A percentile compares a stretch with the other conserved stretches of the same genome.
Evolutionary conservation across 2,113 vertebrate genomes (phyloP).

Genomic region (Tonatia bakeri): DNA sequence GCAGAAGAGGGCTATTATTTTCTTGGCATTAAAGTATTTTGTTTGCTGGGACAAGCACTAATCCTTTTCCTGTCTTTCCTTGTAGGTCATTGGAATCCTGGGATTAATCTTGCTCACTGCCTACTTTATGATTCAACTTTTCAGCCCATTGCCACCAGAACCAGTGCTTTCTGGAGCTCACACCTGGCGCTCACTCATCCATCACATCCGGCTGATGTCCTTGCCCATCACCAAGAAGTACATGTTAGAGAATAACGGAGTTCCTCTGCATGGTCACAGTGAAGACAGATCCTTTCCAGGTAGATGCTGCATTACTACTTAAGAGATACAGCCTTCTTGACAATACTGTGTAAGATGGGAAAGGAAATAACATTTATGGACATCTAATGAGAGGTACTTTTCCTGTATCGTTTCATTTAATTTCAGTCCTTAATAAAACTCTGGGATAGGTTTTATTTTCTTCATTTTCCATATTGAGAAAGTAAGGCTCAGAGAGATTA

Average conservation of each 20-base stretch:
- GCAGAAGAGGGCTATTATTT: background rate
- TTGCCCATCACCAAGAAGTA: conserved; percentile 96
- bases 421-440: background rate
- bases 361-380: conserved; percentile 12
- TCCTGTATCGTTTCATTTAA: background rate
- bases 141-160: conserved; percentile 83
- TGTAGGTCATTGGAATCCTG: conserved; percentile 86
- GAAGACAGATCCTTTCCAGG: conserved; percentile 49
- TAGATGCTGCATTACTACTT: conserved; percentile 13
- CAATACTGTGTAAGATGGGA: background rate
- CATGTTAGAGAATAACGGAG: conserved; percentile 88
- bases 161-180: conserved; percentile 82
- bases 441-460: background rate
- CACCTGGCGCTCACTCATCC: conserved; percentile 89
- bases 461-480: background rate
- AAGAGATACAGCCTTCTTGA: background rate
- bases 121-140: conserved; percentile 88
- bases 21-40: background rate
- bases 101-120: conserved; percentile 87
- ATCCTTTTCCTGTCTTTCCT: conserved; percentile 52
- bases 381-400: background rate
- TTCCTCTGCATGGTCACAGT: conserved; percentile 46
- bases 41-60: background rate
- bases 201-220: conserved; percentile 90
- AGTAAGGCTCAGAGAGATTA: background rate